Evolutionary conservation across 37 sponge, comb jelly and placozoan species (phyloP).

Genomic region (Beroe forskalii): DNA sequence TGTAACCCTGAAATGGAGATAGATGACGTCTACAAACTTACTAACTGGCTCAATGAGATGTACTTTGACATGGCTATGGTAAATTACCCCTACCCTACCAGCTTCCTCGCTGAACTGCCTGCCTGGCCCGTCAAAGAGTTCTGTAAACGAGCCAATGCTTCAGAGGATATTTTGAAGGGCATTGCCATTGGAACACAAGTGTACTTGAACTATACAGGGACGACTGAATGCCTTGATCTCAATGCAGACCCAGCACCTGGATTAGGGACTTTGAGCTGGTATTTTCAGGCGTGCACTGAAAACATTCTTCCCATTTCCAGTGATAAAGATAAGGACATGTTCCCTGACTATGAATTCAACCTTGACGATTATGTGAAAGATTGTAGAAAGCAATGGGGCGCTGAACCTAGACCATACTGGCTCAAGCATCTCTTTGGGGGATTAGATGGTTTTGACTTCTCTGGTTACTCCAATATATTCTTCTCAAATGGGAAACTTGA

Average conservation of each 20-base stretch:
- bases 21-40: slow-evolving; percentile 70
- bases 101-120: slow-evolving; percentile 88
- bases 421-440: slow-evolving; percentile 50
- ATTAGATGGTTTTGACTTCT: slow-evolving; percentile 48
- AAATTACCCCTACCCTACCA: slow-evolving; percentile 94
- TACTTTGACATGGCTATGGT: slow-evolving; percentile 90
- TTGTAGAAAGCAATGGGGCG: not conserved
- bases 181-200: slow-evolving; percentile 69
- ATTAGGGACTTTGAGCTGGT: slow-evolving; percentile 45
- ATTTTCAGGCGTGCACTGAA: slow-evolving; percentile 82
- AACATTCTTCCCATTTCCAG: slow-evolving; percentile 94
- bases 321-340: slow-evolving; percentile 78
- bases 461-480: slow-evolving; percentile 65
- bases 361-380: not conserved
- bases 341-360: slow-evolving; percentile 36
- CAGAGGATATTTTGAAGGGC: slow-evolving; percentile 70
- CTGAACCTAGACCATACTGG: slow-evolving; percentile 17
- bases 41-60: slow-evolving; percentile 78
- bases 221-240: not conserved
- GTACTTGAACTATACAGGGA: slow-evolving; percentile 81
- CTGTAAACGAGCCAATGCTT: not conserved
- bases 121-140: slow-evolving; percentile 84
- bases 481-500: slow-evolving; percentile 61
- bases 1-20: not conserved
- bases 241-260: slow-evolving; percentile 27